phyloP scores from a whole-genome alignment of 2,113 vertebrate species.

The Actenoides lindsayi region DNA sequence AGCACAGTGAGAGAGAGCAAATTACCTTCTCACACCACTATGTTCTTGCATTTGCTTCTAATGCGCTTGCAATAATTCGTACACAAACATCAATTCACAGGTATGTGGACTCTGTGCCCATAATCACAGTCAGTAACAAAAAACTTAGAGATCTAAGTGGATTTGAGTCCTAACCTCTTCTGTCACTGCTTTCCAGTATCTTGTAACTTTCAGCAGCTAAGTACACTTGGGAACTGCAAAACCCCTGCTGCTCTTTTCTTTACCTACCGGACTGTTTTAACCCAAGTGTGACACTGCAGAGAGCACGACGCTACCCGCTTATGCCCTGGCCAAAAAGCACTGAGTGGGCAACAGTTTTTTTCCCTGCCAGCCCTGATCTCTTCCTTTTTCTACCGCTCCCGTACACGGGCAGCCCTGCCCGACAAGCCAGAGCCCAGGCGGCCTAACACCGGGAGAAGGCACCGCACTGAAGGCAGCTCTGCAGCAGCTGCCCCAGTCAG shows the following conservation, averaged over 20 bases:
- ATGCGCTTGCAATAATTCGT: not conserved
- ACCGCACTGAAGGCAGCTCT: accelerated
- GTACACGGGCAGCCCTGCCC: accelerated
- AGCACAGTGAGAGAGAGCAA: not conserved
- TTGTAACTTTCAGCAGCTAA: not conserved
- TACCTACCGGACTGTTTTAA: not conserved
- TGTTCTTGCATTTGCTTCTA: not conserved
- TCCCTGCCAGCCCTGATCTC: too few species aligned
- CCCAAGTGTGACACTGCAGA: not conserved
- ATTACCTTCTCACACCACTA: not conserved
- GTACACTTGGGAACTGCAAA: not conserved
- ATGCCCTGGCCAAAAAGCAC: not conserved
- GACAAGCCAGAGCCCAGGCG: not conserved
- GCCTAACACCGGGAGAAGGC: accelerated
- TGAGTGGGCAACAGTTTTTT: not conserved
- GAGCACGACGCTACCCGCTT: accelerated
- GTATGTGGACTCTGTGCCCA: not conserved
- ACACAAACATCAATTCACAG: not conserved
- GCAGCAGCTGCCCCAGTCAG: not conserved
- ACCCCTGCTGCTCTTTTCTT: not conserved
- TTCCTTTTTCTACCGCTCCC: not conserved
- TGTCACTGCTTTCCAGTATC: not conserved
- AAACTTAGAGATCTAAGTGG: accelerated
- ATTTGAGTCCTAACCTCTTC: not conserved
- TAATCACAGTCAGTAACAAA: not conserved